Conservation (phyloP, 2,888 invertebrate genomes). For the Drosophila trichaetosa region DNA sequence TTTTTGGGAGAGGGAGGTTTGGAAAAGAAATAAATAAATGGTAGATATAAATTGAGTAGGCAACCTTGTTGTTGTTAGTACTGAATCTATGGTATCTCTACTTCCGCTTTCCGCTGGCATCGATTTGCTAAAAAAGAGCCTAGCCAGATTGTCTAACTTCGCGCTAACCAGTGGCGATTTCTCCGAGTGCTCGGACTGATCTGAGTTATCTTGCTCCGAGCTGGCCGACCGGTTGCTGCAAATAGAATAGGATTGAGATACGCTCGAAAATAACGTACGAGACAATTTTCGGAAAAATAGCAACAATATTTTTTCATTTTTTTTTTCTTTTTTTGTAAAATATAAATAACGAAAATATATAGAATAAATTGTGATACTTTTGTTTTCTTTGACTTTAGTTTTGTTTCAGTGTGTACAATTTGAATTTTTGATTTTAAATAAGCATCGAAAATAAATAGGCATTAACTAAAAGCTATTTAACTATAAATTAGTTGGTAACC, state of each 20-base stretch:
- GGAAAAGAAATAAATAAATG: constrained; percentile 30
- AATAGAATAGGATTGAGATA: constrained; percentile 65
- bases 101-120: constrained; percentile 85
- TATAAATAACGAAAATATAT: constrained; percentile 37
- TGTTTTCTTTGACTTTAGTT: constrained; percentile 1
- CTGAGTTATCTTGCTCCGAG: constrained; percentile 87
- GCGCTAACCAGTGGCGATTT: constrained; percentile 89
- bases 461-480: constrained; percentile 30
- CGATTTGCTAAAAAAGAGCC: constrained; percentile 89
- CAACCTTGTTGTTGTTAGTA: constrained; percentile 85
- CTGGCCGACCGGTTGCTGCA: constrained; percentile 87
- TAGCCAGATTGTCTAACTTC: constrained; percentile 91
- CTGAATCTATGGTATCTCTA: constrained; percentile 85
- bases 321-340: constrained; percentile 3
- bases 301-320: constrained; percentile 11
- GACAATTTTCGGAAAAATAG: constrained; percentile 33
- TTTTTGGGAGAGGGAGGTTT: constrained; percentile 6
- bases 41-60: constrained; percentile 69
- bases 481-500: constrained; percentile 26
- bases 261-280: constrained; percentile 43
- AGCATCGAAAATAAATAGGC: constrained; percentile 45
- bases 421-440: constrained; percentile 27
- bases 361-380: constrained; percentile 22
- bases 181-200: constrained; percentile 86
- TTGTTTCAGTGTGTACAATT: constrained; percentile 25